Evolutionary conservation across 2,797 vertebrate species (phyloP).

Genomic region (Halcyon smyrnensis): DNA sequence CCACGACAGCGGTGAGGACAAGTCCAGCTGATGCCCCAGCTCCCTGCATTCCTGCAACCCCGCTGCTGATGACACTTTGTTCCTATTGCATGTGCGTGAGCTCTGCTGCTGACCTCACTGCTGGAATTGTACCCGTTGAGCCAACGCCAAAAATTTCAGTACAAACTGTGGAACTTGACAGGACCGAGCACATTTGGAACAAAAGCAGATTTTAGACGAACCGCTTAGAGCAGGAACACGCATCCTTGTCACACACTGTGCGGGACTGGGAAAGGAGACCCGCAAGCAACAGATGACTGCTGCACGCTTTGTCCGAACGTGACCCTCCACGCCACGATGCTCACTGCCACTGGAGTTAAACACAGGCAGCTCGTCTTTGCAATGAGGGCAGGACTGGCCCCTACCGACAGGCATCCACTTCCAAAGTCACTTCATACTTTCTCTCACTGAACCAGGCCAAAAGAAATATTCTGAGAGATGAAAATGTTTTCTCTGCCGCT

Average conservation of each 20-base stretch:
- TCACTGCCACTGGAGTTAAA: background rate
- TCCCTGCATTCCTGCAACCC: background rate
- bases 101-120: conserved; percentile 25
- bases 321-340: fast-evolving
- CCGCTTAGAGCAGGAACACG: background rate
- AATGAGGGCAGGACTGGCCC: background rate
- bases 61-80: background rate
- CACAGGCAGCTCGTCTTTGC: background rate
- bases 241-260: background rate
- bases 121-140: background rate
- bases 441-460: conserved; percentile 22
- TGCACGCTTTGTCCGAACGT: background rate
- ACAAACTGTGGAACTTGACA: conserved; percentile 13
- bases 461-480: conserved; percentile 57
- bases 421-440: conserved; percentile 8
- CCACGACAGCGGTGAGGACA: background rate
- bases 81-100: background rate
- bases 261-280: background rate
- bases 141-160: conserved; percentile 2
- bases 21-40: background rate
- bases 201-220: background rate
- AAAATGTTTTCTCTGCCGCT: conserved; percentile 34
- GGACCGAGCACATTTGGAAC: background rate
- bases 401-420: background rate
- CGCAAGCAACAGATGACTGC: fast-evolving